Base-by-base conservation (phyloP, 2,888 invertebrate species). In the Eulithis testata region DNA sequence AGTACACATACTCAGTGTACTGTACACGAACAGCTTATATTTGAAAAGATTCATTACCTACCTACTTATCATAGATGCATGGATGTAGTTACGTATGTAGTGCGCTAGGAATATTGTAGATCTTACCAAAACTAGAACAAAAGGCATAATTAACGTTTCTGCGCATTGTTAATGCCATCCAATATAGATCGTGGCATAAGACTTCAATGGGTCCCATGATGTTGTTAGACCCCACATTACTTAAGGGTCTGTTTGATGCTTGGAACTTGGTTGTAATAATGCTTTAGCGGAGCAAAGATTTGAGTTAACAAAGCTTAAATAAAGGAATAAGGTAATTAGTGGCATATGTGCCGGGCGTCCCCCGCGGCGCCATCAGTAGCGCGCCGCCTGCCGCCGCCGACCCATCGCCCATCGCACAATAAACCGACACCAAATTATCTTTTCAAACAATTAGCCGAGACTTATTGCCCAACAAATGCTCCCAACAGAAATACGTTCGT, bases 391-490 rank as follows among this genome's bases (percentile, higher is more conserved):
- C 78, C 76, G 85, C 78, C 76, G 80, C 83, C 82, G 80, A 83
- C 82, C 8, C 47, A 72, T 74, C 68, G 64, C 82, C 84, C 84
- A 78, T 75, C 77, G 78, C 79, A 86, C 86, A 87, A 89, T 89
- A 89, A 87, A 89, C 87, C 86, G 81, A 80, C 84, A 82, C 84
- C 76, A 85, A 88, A 91, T 90, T 89, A 89, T 90, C 87, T 90
- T 89, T 88, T 86, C 85, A 86, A 88, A 90, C 88, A 88, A 90
- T 89, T 88, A 89, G 81, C 78, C 73, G 74, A 83, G 86, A 86
- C 84, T 87, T 87, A 88, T 86, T 84, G 84, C 84, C 76, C 81
- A 75, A 75, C 81, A 79, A 76, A 78, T 77, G 77, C 76, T 76
- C 72, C 71, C 68, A 71, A 70, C 72, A 76, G 75, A 82, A 82